Percentiles rank a stretch among this genome's conserved stretches.
These are phyloP conservation scores for Metaphire vulgaris DNA, from an alignment of 1,140 invertebrate genomes.

Conservation along the genomic window DNA sequence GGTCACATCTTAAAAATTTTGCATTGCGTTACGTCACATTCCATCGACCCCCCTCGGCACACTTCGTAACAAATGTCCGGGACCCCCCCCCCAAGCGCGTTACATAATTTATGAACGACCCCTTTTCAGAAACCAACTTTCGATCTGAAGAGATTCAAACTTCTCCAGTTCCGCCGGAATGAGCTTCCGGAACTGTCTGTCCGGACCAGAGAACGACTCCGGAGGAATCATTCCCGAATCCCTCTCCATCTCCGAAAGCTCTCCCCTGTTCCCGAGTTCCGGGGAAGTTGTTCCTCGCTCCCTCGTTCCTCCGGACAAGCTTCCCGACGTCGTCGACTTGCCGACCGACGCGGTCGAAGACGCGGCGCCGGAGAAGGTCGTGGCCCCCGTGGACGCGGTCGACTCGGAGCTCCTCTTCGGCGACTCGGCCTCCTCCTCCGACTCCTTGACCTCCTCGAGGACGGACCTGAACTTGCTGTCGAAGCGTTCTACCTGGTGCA, in stretches of 20 bases:
- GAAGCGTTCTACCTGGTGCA: constrained; percentile 30
- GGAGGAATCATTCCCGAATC: neutral
- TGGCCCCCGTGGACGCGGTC: neutral
- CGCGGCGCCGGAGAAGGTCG: neutral
- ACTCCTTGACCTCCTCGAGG: constrained; percentile 30
- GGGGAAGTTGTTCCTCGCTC: too few relatives aligned
- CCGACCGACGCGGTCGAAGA: neutral
- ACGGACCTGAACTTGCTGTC: constrained; percentile 18
- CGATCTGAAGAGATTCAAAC: neutral
- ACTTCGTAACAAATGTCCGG: too few relatives aligned
- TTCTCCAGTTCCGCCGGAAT: neutral
- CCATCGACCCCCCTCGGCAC: too few relatives aligned
- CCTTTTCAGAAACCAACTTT: too few relatives aligned
- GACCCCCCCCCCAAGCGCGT: too few relatives aligned
- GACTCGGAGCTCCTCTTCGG: constrained; percentile 9
- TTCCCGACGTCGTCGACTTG: constrained; percentile 11
- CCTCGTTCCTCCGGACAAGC: neutral
- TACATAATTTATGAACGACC: too few relatives aligned
- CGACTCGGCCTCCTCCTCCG: constrained; percentile 11
- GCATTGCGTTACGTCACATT: too few relatives aligned
- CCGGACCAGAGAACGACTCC: neutral
- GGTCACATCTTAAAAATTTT: too few relatives aligned
- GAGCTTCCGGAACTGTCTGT: neutral
- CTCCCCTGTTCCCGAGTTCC: neutral
- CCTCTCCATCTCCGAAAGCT: constrained; percentile 1